Conservation (phyloP, 2,113 vertebrate species). For the Periophthalmus modestus region DNA sequence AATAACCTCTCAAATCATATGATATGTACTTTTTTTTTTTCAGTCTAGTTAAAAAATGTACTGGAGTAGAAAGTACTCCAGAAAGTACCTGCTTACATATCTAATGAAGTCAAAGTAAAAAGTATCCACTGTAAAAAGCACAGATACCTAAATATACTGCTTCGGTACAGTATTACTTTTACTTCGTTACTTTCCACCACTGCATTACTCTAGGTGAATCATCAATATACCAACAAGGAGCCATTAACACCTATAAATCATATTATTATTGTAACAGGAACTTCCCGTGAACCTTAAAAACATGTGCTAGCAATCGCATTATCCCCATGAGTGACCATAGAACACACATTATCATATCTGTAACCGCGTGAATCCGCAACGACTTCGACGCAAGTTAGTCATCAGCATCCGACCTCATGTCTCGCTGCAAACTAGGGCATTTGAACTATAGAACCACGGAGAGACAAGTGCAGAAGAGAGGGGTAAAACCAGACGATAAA, state of each 20-base stretch:
- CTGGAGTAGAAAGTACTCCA: no score
- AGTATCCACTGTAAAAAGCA: no score
- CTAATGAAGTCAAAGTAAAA: no score
- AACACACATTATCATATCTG: slow-evolving; percentile 26
- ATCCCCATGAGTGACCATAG: slow-evolving; percentile 19
- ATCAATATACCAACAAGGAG: neutral
- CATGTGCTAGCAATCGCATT: neutral
- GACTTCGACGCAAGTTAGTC: slow-evolving; percentile 7
- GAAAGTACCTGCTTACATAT: no score
- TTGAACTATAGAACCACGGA: slow-evolving; percentile 23
- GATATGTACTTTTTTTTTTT: no score
- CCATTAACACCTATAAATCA: neutral
- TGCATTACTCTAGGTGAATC: neutral
- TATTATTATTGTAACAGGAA: neutral
- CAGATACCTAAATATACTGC: no score
- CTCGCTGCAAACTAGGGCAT: slow-evolving; percentile 48
- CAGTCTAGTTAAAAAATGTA: no score
- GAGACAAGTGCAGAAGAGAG: slow-evolving; percentile 18
- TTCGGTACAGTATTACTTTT: no score
- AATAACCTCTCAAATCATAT: no score
- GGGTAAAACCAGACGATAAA: slow-evolving; percentile 35
- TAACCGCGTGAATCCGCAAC: neutral
- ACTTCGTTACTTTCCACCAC: neutral
- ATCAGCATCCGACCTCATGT: slow-evolving; percentile 13
- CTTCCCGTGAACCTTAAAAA: neutral